Evolutionary conservation across 2,888 invertebrate species (phyloP), one percentile per base, ranked within the genome.

Genomic region (Zaprionus bogoriensis): DNA sequence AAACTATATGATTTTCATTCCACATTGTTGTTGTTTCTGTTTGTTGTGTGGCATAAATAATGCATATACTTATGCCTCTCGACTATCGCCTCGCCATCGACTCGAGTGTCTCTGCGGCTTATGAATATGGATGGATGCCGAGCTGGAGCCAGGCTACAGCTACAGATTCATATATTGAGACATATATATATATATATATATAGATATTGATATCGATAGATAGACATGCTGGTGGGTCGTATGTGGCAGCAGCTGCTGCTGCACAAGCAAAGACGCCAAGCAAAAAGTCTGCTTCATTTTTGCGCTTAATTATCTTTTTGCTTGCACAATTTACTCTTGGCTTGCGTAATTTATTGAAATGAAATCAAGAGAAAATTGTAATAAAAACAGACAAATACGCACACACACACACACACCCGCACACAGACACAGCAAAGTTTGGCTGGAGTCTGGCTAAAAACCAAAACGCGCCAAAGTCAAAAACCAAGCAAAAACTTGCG

Each of bases 301-400:
- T 64, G 58, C 62, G 66, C 58, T 77, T 76, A 74, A 77, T 76
- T 74, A 76, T 76, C 57, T 65, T 67, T 72, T 72, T 62, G 53
- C 50, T 61, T 42, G 62, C 73, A 65, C 75, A 82, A 73, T 81
- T 80, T 75, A 75, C 67, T 65, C 61, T 79, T 80, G 66, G 73
- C 20, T 77, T 74, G 76, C 74, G 77, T 87, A 87, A 86, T 87
- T 87, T 81, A 86, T 87, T 85, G 77, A 84, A 85, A 86, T 83
- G 66, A 79, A 82, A 75, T 82, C 79, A 73, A 82, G 70, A 82
- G 69, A 72, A 80, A 80, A 78, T 74, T 67, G 53, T 59, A 66
- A 67, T 44, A 64, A 67, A 66, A 54, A 62, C 42, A 59, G 36
- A 20, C 19, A 23, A 17, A n/a, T 7, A 4, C 22, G 4, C n/a